Percentiles rank a stretch among this genome's conserved stretches.
These are phyloP conservation scores for Apus apus DNA, from an alignment of 2,113 vertebrate species.

Conservation along the genomic window DNA sequence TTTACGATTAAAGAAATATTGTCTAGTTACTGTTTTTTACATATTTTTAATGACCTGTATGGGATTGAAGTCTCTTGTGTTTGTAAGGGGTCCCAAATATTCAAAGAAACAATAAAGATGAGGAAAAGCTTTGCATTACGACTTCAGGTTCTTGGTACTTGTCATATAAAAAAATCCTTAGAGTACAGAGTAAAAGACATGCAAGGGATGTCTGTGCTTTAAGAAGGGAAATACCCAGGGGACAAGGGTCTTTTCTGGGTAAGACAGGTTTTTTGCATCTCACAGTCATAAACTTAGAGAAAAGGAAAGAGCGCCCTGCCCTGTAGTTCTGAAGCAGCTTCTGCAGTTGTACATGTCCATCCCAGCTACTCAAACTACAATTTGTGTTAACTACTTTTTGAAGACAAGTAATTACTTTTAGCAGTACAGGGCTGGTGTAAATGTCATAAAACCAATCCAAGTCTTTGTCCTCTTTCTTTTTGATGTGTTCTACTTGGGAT, in stretches of 20 bases:
- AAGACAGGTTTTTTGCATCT: neutral
- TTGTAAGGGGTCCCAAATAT: neutral
- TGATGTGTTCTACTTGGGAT: neutral
- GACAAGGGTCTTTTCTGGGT: neutral
- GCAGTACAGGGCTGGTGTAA: neutral
- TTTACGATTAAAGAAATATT: neutral
- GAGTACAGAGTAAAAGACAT: neutral
- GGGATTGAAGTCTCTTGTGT: neutral
- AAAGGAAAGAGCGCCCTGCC: neutral
- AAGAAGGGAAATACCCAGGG: neutral
- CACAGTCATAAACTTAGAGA: rapidly evolving
- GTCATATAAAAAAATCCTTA: neutral
- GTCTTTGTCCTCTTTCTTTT: neutral
- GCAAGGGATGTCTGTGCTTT: neutral
- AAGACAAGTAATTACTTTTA: neutral
- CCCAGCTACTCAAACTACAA: neutral
- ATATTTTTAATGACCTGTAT: neutral
- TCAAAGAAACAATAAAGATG: slow-evolving; percentile 15
- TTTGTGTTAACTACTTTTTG: neutral
- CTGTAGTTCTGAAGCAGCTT: neutral
- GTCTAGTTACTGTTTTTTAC: neutral
- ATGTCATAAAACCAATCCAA: neutral
- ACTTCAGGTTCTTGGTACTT: neutral
- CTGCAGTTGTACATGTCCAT: neutral
- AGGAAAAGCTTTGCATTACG: neutral